Evolutionary conservation across 2,113 vertebrate species (phyloP).

Genomic region (Eleginops maclovinus): DNA sequence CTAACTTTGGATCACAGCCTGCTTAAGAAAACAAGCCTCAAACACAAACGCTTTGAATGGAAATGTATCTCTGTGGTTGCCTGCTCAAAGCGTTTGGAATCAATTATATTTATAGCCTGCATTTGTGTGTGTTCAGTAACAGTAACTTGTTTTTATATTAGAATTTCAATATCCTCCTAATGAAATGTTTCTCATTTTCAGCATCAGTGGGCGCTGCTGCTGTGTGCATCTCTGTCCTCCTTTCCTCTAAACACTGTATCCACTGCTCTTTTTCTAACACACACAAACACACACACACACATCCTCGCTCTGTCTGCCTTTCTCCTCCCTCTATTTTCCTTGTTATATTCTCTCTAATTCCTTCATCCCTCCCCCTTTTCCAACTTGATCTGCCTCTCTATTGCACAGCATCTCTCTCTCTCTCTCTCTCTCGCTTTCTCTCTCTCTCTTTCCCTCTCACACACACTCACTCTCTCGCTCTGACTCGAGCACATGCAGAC

Average conservation of each 20-base stretch:
- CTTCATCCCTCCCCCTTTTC: conserved; percentile 72
- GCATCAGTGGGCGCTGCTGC: conserved; percentile 80
- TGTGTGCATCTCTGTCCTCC: conserved; percentile 65
- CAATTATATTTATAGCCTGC: conserved; percentile 45
- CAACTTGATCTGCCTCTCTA: conserved; percentile 70
- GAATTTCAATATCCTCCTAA: conserved; percentile 60
- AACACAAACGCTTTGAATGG: conserved; percentile 24
- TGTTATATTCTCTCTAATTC: conserved; percentile 76
- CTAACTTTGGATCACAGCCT: conserved; percentile 15
- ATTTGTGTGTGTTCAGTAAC: conserved; percentile 29
- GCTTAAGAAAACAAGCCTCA: conserved; percentile 6
- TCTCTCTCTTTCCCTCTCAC: conserved; percentile 17
- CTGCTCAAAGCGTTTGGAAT: conserved; percentile 36
- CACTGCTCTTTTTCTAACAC: conserved; percentile 1
- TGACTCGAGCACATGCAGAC: conserved; percentile 60
- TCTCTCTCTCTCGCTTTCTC: conserved; percentile 20
- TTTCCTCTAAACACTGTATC: conserved; percentile 50
- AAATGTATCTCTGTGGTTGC: conserved; percentile 42
- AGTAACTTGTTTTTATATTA: conserved; percentile 58
- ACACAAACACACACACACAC: conserved; percentile 16
- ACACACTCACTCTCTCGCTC: conserved; percentile 52
- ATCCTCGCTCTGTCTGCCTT: conserved; percentile 35
- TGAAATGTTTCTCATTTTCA: conserved; percentile 78
- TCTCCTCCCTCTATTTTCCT: conserved; percentile 58
- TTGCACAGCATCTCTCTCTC: conserved; percentile 58